Evolutionary conservation across 2,113 vertebrate species (phyloP), one percentile per base, ranked within the genome.

Genomic region (Phrynosoma blainvillii): DNA sequence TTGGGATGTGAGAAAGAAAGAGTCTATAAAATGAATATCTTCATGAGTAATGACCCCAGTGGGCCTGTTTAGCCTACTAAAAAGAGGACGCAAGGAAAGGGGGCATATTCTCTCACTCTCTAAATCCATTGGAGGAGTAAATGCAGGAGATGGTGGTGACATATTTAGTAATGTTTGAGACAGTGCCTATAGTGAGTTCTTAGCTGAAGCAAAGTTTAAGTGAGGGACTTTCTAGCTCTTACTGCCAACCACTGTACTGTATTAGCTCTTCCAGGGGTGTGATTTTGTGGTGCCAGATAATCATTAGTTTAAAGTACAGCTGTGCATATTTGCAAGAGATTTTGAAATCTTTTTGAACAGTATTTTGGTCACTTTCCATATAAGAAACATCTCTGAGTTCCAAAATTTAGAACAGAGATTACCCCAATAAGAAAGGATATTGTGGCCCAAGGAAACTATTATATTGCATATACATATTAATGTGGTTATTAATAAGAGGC

Each of bases 21-120:
- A 87, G 40, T 88, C 90, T 62, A 77, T 88, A 85, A 88, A 56
- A 30, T 84, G 75, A 5, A 1, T 68, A 25, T 84, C 42, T 88
- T 80, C 4, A 80, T 21, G 56, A 56, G 77, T 82, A 42, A 77
- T 68, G 21, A 70, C 81, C 73, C 87, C 40, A 66, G 14, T 56
- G 62, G 80, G 73, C 23, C 73, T 77, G 42, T 70, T 88, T 83
- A 68, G 73, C 87, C 80, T 88, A 36, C 71, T 87, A 40, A 68
- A 88, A 83, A 73, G 14, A 73, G n/a, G 30, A n/a, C 54, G 9
- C 20, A 40, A 36, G 42, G n/a, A 42, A 82, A 83, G 74, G 59
- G 80, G 73, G 30, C 32, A 76, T 54, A 30, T 18, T 75, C 70
- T 66, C 25, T 76, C 71, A 68, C 71, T 66, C 23, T 52, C 54